Evolutionary conservation across 2,888 invertebrate genomes (phyloP).

Genomic region (Entomobrya proxima): DNA sequence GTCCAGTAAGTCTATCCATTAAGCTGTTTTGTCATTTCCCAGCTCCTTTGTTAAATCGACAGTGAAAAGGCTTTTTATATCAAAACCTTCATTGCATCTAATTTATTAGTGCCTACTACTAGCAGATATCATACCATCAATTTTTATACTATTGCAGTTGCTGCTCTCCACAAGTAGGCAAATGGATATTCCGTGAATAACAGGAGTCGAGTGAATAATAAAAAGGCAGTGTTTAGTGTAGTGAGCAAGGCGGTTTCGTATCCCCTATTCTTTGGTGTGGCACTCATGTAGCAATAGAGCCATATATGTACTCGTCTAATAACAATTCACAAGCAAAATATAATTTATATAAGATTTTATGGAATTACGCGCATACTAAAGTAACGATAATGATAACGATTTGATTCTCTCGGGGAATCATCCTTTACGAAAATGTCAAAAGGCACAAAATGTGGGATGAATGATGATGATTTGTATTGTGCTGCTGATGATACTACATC

Average conservation of each 20-base stretch:
- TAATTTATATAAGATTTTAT: not conserved
- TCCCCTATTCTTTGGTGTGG: not conserved
- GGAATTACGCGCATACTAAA: not conserved
- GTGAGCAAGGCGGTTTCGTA: not conserved
- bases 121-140: not conserved
- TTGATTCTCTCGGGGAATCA: slow-evolving; percentile 40
- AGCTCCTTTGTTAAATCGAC: too few relatives aligned
- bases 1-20: too few relatives aligned
- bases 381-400: not conserved
- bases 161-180: not conserved
- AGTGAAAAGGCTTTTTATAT: too few relatives aligned
- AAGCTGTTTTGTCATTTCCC: too few relatives aligned
- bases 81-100: not conserved
- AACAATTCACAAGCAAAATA: not conserved
- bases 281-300: not conserved
- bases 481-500: not conserved
- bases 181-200: slow-evolving; percentile 7
- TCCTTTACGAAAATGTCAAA: slow-evolving; percentile 26
- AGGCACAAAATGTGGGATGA: slow-evolving; percentile 15
- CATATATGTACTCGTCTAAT: slow-evolving; percentile 5
- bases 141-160: not conserved
- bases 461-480: not conserved
- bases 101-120: slow-evolving; percentile 9
- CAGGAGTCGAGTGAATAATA: not conserved
- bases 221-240: not conserved